Evolutionary conservation across 2,888 invertebrate species (phyloP), one percentile per base, ranked within the genome.

Genomic region (Meiosimyza platycephala): DNA sequence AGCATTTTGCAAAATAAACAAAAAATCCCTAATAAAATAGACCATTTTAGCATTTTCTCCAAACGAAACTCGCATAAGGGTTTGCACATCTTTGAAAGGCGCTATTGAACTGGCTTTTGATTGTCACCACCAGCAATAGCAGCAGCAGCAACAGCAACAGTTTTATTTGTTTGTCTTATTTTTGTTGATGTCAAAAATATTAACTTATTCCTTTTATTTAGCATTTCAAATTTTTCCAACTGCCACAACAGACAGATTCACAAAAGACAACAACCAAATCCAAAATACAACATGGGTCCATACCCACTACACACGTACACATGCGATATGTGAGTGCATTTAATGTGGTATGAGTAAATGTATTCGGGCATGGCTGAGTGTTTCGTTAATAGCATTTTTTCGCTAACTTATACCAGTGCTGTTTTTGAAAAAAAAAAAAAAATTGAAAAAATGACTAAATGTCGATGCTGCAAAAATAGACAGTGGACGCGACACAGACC

Each of bases 161-260:
- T 54, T 72, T 76, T 75, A 75, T 65, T 66, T 74, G 76, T 75
- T 71, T 77, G 74, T 62, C 77, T 76, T 78, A 76, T 74, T 79
- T n/a, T 80, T 78, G 64, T 65, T 72, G 59, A 72, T 78, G 78
- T 75, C 75, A 76, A 78, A 80, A 79, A 79, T 79, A 79, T 78
- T 77, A 79, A 78, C 76, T 79, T 79, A 76, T 78, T 78, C 77
- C 69, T 77, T 76, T 71, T 67, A 59, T 60, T 74, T 76, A 59
- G 50, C 22, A 16, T 64, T 64, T 48, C 51, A 51, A 40, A 12
- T 22, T 50, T 51, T 52, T 57, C 57, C 18, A 11, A 62, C 18
- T 66, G 63, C 66, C 72, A 72, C 60, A 72, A 22, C 55, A 55
- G 55, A 47, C 66, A 72, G 72, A 72, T 60, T 60, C 6, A 54